phyloP scores from a whole-genome alignment of 1,140 invertebrate species.

The Meloidogyne chitwoodi region DNA sequence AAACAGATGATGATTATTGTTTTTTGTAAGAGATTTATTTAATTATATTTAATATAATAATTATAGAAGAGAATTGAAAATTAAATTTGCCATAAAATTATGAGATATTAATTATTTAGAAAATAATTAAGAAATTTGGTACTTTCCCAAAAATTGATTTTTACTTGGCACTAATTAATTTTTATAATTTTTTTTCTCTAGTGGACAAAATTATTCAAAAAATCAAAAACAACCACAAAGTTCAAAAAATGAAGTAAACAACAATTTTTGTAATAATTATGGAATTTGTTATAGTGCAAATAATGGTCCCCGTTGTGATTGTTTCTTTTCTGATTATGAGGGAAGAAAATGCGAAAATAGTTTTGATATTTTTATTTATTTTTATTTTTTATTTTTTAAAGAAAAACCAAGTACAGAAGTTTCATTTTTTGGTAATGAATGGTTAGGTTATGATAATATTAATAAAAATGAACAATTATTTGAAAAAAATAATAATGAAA shows the following conservation, averaged over 20 bases:
- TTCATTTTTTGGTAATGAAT: constrained; percentile 83
- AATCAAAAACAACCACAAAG: background rate
- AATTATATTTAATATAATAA: too few relatives aligned
- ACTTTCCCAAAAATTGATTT: too few relatives aligned
- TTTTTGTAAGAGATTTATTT: constrained; percentile 9
- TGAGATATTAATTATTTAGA: too few relatives aligned
- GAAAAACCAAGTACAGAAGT: constrained; percentile 85
- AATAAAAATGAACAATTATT: background rate
- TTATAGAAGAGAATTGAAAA: too few relatives aligned
- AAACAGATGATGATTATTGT: constrained; percentile 60
- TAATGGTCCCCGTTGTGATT: constrained; percentile 85
- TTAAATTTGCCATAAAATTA: too few relatives aligned
- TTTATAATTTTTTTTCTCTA: background rate
- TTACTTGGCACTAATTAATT: too few relatives aligned
- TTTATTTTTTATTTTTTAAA: constrained; percentile 66
- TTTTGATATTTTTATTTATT: constrained; percentile 62
- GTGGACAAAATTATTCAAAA: constrained; percentile 15
- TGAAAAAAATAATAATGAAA: background rate
- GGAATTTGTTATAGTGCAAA: constrained; percentile 90
- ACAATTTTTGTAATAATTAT: constrained; percentile 74
- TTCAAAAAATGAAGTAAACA: background rate
- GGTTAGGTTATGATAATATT: constrained; percentile 78
- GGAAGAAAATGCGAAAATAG: constrained; percentile 78
- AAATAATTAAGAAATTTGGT: too few relatives aligned
- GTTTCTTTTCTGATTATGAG: constrained; percentile 80